phyloP scores from a whole-genome alignment of 1,140 invertebrate species.

The Oedothorax gibbosus region DNA sequence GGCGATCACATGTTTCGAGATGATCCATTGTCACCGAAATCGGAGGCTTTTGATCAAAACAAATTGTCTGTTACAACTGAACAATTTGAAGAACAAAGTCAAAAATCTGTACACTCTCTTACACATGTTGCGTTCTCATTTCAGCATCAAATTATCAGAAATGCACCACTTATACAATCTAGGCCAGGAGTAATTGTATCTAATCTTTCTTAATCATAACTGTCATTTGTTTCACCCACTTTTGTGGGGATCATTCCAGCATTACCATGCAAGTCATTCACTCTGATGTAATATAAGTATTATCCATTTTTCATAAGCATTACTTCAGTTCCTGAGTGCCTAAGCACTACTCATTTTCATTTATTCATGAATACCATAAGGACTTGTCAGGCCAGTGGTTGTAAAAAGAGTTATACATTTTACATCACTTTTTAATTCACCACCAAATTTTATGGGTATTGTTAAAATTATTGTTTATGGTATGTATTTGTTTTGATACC shows the following conservation, averaged over 20 bases:
- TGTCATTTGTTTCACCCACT: background rate
- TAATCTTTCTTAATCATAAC: conserved; percentile 61
- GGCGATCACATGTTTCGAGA: conserved; percentile 85
- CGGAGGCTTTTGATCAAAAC: background rate
- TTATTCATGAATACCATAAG: background rate
- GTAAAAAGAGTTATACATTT: too few species aligned
- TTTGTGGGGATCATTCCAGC: conserved; percentile 48
- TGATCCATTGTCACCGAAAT: conserved; percentile 35
- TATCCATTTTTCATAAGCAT: conserved; percentile 24
- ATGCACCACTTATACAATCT: conserved; percentile 52
- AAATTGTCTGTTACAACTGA: background rate
- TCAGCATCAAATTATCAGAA: conserved; percentile 60
- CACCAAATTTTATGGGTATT: too few species aligned
- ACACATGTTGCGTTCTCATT: conserved; percentile 19
- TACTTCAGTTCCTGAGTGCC: conserved; percentile 58
- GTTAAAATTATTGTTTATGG: too few species aligned
- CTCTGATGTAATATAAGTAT: conserved; percentile 47
- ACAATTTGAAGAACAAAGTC: conserved; percentile 7
- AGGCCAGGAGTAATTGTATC: conserved; percentile 64
- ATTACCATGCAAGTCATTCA: conserved; percentile 16
- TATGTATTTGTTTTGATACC: too few species aligned
- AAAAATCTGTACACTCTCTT: background rate
- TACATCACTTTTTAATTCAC: too few species aligned
- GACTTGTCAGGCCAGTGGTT: background rate
- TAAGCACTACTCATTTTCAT: conserved; percentile 33